Evolutionary conservation across 2,797 vertebrate species (phyloP).

Genomic region (Dipus sagitta): DNA sequence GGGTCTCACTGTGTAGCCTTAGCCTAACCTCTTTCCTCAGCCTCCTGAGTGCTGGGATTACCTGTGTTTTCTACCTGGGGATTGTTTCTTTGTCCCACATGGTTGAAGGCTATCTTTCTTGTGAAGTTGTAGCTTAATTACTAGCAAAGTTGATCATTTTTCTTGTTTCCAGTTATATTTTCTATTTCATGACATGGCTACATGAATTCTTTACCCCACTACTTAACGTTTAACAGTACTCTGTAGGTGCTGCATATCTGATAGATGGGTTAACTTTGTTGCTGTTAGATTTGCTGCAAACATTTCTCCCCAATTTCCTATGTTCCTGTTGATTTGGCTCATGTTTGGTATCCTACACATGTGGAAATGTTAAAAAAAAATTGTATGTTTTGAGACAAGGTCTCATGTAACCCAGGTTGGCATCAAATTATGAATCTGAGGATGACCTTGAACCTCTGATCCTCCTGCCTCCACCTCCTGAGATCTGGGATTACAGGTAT

Average conservation of each 20-base stretch:
- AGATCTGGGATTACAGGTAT: too few species aligned
- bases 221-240: neutral
- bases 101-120: neutral
- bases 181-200: neutral
- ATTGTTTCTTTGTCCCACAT: neutral
- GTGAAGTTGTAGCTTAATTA: neutral
- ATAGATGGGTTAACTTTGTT: neutral
- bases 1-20: too few species aligned
- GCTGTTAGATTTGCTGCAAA: neutral
- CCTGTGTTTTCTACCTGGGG: neutral
- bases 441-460: too few species aligned
- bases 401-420: too few species aligned
- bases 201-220: conserved; percentile 7
- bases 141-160: neutral
- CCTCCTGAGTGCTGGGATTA: neutral
- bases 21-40: too few species aligned
- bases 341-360: neutral
- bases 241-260: neutral
- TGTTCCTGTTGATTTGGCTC: neutral
- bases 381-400: too few species aligned
- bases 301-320: neutral
- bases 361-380: neutral
- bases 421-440: too few species aligned
- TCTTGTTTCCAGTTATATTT: neutral
- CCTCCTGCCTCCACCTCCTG: too few species aligned